Evolutionary conservation across 2,797 vertebrate species (phyloP).

Genomic region (Nyctalus aviator): DNA sequence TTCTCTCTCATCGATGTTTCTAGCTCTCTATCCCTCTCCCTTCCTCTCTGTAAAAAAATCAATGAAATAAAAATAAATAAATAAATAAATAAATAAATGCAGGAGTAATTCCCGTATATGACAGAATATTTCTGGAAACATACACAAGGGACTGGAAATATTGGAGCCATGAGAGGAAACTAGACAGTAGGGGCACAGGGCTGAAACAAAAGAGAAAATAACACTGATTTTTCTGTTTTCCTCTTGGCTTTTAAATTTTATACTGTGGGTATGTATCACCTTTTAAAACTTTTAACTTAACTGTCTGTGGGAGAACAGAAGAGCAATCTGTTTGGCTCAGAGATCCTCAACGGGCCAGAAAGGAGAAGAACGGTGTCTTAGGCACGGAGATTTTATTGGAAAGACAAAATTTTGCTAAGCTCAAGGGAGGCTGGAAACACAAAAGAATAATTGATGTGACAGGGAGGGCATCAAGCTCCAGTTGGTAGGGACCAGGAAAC

Average conservation of each 20-base stretch:
- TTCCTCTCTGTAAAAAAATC: too few species aligned
- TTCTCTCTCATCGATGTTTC: too few species aligned
- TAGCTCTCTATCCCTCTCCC: too few species aligned
- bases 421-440: slow-evolving; percentile 36
- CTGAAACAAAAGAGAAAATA: not conserved
- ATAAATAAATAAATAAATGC: too few species aligned
- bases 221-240: not conserved
- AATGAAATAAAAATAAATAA: too few species aligned
- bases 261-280: not conserved
- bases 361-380: not conserved
- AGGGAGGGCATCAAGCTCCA: slow-evolving; percentile 47
- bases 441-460: slow-evolving; percentile 5
- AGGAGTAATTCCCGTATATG: not conserved
- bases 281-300: not conserved
- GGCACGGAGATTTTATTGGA: slow-evolving; percentile 59
- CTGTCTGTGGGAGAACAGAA: not conserved
- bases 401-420: slow-evolving; percentile 74
- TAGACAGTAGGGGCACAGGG: not conserved
- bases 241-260: not conserved
- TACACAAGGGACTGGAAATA: not conserved
- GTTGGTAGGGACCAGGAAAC: slow-evolving; percentile 22
- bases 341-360: not conserved
- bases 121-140: slow-evolving; percentile 24
- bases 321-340: not conserved
- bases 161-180: not conserved